Evolutionary conservation across 2,797 vertebrate genomes (phyloP), one percentile per base, ranked within the genome.

Genomic region (Hybognathus amarus): DNA sequence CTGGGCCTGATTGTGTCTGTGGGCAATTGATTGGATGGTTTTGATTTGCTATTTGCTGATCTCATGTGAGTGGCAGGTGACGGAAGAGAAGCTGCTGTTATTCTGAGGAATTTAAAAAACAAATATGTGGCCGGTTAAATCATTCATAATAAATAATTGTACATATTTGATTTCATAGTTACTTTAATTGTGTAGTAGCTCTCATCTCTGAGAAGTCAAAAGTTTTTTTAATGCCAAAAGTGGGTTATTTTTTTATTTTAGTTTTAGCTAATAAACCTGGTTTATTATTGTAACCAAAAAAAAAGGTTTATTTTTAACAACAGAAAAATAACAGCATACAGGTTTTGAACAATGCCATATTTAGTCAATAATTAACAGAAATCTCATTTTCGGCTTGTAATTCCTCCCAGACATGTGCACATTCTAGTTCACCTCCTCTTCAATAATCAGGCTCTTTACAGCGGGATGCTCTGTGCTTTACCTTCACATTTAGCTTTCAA

Each of bases 401-500:
- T 70, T 83, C 90, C 88, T 89, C 86, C 90, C 74, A 93, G 94
- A 94, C 93, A 94, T 93, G 90, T 88, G 86, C 83, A 90, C 90
- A 88, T 89, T 87, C 91, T 86, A 90, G 88, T 70, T 82, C 88
- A 87, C 91, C 91, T 93, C 90, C 92, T 92, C 92, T 89, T 88
- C 90, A 90, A 87, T 92, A 91, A 92, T 82, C 89, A 88, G 90
- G 88, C 91, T 86, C 94, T 95, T 95, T 94, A 94, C 92, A 92
- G 91, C 79, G 79, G 91, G 93, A 94, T 92, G 94, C 93, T 94
- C 27, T 92, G 93, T 93, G 93, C 94, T 94, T 92, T 94, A 95
- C 94, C 94, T 95, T 94, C 83, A 90, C 94, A 95, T 95, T 96
- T 95, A 95, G 94, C 95, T 96, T 96, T 95, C 94, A 95, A 95